Evolutionary conservation across 2,113 vertebrate species (phyloP), one percentile per base, ranked within the genome.

Genomic region (Junco hyemalis): DNA sequence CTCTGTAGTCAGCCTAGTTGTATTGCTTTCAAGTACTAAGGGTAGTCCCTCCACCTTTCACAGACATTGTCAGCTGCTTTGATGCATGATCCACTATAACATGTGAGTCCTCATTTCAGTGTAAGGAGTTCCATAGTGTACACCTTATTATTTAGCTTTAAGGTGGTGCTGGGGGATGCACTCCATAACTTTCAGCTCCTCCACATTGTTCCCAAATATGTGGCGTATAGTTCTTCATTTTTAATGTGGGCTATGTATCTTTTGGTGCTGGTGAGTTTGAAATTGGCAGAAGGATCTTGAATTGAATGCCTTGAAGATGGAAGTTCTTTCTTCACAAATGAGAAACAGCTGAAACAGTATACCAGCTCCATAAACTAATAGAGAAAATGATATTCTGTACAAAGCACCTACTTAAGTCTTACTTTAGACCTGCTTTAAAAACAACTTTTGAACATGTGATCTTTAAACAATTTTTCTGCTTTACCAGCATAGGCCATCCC

Each of bases 1-100:
- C 45, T 96, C 90, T 93, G 61, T 95, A 82, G 50, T 87, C 81
- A 95, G 94, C 44, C 80, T 78, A 68, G 81, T 59, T 90, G 29
- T 81, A 79, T 68, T 86, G n/a, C 90, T 97, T 97, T 97, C 86
- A 97, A 93, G 88, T 95, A 57, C 53, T 74, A 57, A 91, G 79
- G 66, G 71, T 94, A 92, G 96, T 95, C 87, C 81, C 59, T 94
- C 33, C 51, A 91, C 79, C 38, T 95, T 96, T 94, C 80, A 82
- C 56, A 82, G 76, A 36, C 64, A 40, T 92, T 97, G 94, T 90
- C 94, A 95, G 47, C 59, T 88, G 70, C 88, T 96, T 96, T 97
- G 93, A 89, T 95, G 86, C 70, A 53, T 85, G 84, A 93, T 93
- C 83, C 80, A 35, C 64, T 89, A 2, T 28, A 90, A 66, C 21